Evolutionary conservation across 1,140 invertebrate species (phyloP).

Genomic region (Drosophila yakuba): DNA sequence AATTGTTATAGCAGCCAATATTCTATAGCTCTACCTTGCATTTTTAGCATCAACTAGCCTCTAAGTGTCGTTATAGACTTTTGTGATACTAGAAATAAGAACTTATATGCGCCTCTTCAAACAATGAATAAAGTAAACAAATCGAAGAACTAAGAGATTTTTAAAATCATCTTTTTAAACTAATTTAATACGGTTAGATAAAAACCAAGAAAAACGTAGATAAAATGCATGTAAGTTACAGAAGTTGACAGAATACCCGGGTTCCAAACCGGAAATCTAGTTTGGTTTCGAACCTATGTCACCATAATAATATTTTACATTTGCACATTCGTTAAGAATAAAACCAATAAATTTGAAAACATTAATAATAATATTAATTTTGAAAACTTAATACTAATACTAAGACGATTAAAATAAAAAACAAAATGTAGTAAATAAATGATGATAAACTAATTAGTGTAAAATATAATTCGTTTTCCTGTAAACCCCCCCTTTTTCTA

Average conservation of each 20-base stretch:
- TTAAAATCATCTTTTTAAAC: no score
- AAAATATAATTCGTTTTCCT: no score
- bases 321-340: neutral
- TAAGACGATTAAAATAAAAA: no score
- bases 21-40: constrained; percentile 39
- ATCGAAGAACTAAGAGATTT: neutral
- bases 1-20: constrained; percentile 27
- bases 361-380: no score
- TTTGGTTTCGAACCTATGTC: neutral
- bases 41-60: constrained; percentile 53
- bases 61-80: constrained; percentile 40
- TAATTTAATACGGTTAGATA: no score
- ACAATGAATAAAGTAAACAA: constrained; percentile 20
- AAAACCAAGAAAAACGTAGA: neutral
- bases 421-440: neutral
- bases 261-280: neutral
- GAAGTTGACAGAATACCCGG: neutral
- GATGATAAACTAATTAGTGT: neutral
- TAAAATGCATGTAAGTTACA: neutral
- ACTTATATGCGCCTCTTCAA: constrained; percentile 15
- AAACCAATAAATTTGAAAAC: no score
- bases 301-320: neutral
- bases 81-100: constrained; percentile 55
- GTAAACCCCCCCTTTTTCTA: no score
- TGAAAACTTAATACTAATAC: no score